Base-by-base conservation (phyloP, 2,888 invertebrate genomes). In the Idaea biselata region DNA sequence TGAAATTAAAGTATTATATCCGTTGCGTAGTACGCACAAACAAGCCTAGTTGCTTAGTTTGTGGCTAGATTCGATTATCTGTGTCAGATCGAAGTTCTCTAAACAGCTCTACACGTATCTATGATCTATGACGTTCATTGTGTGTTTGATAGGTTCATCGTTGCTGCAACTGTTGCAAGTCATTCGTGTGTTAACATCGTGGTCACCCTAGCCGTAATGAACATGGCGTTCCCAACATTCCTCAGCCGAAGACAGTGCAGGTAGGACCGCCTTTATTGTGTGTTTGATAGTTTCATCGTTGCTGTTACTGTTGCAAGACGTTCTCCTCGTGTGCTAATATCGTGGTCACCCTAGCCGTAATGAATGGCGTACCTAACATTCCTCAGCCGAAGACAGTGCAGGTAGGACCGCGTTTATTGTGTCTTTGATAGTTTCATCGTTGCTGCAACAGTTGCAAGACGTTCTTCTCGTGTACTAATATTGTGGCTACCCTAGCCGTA, bases 341-440 rank as follows among this genome's bases (percentile, higher is more conserved):
- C 14, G 14, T 44, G 44, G 44, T 14, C 14, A 44, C 44, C 44
- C 11, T 44, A 44, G 79, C 74, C 77, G 88, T 88, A 90, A 90
- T 89, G 88, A 89, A 86, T 84, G 84, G 83, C 76, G 80, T 88
- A 79, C 88, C 86, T 62, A 68, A 78, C 82, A 86, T 86, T 83
- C 87, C 84, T 61, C 71, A 75, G 76, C 75, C 77, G 81, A 82
- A 86, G 85, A 86, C 87, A 81, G 78, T 81, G 83, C 86, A 87
- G 86, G 85, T 85, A 70, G 61, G 66, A 59, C 16, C 56, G 72
- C 80, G 75, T 81, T 88, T 89, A 89, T 89, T 89, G 25, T 25
- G 25, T 5, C 3, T 25, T 25, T 25, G 25, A 25, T 25, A 25
- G 25, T 25, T 25, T 25, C 25, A 25, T 25, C 25, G 25, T 25